A percentile compares a stretch with the other conserved stretches of the same genome.
phyloP scores from a whole-genome alignment of 2,888 invertebrate species.

The Habrosyne pyritoides region DNA sequence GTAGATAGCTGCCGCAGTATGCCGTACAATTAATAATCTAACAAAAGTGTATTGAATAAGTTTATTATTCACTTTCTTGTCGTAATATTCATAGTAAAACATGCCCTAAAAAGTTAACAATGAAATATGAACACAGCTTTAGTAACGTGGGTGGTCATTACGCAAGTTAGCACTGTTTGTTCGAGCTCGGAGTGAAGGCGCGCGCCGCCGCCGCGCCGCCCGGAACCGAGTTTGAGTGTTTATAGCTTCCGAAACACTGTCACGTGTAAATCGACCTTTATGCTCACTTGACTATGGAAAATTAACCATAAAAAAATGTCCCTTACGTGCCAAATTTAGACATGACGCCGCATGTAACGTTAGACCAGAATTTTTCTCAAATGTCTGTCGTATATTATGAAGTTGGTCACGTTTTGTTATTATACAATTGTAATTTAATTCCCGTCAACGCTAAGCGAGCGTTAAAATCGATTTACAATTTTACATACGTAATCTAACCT shows the following conservation, averaged over 20 bases:
- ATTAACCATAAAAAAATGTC: no score
- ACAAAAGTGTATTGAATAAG: no score
- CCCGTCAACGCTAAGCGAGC: background rate
- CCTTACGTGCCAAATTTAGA: background rate
- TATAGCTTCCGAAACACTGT: conserved; percentile 1
- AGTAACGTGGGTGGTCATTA: conserved; percentile 29
- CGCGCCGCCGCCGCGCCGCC: background rate
- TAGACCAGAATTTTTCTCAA: background rate
- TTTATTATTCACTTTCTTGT: no score
- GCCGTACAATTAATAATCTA: no score
- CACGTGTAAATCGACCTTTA: background rate
- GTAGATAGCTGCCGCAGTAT: background rate
- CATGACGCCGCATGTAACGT: background rate
- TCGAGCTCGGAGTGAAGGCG: background rate
- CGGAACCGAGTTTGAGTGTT: conserved; percentile 2
- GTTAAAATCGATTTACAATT: background rate
- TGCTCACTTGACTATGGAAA: background rate
- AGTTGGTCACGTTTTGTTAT: background rate
- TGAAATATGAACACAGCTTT: conserved; percentile 1
- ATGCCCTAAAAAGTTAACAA: background rate
- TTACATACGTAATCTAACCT: background rate
- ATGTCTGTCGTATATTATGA: background rate
- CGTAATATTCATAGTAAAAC: background rate
- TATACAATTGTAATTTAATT: background rate
- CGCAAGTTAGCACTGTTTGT: conserved; percentile 16